These are phyloP conservation scores for Probosciger aterrimus DNA, from an alignment of 2,113 vertebrate genomes.

Conservation along the genomic window DNA sequence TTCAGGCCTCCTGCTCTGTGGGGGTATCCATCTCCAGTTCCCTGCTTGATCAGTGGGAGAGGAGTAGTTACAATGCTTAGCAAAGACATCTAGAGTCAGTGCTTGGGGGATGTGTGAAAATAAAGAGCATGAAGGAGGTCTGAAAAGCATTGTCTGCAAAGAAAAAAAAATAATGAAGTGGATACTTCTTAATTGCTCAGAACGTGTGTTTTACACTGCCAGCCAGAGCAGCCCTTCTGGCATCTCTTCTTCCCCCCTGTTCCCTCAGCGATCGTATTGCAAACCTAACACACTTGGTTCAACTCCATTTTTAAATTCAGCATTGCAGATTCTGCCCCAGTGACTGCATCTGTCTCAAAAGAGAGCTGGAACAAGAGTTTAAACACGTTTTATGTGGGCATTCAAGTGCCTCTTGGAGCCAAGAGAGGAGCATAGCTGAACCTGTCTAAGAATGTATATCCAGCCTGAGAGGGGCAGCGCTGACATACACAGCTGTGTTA, in stretches of 20 bases:
- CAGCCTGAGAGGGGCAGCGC: background rate
- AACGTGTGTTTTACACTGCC: slow-evolving; percentile 1
- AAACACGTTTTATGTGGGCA: background rate
- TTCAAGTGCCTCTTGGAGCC: background rate
- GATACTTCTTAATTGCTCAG: background rate
- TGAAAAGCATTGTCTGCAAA: background rate
- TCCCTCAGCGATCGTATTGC: slow-evolving; percentile 38
- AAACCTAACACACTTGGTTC: slow-evolving; percentile 29
- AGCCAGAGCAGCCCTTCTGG: slow-evolving; percentile 32
- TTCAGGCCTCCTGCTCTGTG: background rate
- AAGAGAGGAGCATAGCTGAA: background rate
- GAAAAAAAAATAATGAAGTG: background rate
- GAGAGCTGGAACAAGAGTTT: background rate
- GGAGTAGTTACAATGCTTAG: background rate
- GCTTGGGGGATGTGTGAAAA: background rate
- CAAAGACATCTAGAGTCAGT: background rate
- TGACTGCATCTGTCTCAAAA: background rate
- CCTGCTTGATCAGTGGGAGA: background rate
- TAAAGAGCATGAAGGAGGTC: background rate
- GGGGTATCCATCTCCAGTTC: background rate
- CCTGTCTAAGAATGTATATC: background rate
- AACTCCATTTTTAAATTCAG: slow-evolving; percentile 42
- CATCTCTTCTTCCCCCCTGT: background rate
- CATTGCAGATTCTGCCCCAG: background rate
- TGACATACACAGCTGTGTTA: background rate